Conservation (phyloP, 2,888 invertebrate genomes). For the Sisyra nigra region DNA sequence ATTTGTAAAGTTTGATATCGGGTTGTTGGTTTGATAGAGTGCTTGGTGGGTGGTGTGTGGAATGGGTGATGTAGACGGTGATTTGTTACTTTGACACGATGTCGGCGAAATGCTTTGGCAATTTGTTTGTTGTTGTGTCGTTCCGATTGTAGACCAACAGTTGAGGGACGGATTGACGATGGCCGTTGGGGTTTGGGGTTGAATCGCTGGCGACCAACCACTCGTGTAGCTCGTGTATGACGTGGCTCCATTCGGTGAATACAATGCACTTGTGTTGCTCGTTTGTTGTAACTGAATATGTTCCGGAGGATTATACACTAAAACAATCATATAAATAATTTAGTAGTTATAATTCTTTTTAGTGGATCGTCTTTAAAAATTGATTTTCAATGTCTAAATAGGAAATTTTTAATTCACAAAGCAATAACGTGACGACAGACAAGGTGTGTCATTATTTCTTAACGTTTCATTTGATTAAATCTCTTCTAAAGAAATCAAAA, state of each 20-base stretch:
- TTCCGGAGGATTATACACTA: slow-evolving; percentile 28
- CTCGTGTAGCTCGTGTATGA: slow-evolving; percentile 18
- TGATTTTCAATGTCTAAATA: too few relatives aligned
- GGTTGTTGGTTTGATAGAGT: slow-evolving; percentile 6
- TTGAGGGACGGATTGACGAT: slow-evolving; percentile 24
- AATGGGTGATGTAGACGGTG: slow-evolving; percentile 16
- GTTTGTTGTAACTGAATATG: slow-evolving; percentile 26
- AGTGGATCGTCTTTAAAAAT: too few relatives aligned
- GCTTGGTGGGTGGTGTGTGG: slow-evolving; percentile 6
- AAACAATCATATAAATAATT: slow-evolving; percentile 15
- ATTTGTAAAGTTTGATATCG: slow-evolving; percentile 21
- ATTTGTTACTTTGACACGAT: slow-evolving; percentile 24
- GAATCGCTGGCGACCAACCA: slow-evolving; percentile 23
- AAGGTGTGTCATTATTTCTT: too few relatives aligned
- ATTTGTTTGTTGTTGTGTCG: slow-evolving; percentile 22
- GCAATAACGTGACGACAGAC: too few relatives aligned
- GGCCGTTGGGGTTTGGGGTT: slow-evolving; percentile 23
- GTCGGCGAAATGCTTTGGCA: slow-evolving; percentile 18
- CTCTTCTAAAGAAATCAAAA: too few relatives aligned
- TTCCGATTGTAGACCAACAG: slow-evolving; percentile 29
- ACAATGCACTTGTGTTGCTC: slow-evolving; percentile 13
- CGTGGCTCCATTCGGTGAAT: slow-evolving; percentile 17
- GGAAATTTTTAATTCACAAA: too few relatives aligned
- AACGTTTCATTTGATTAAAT: too few relatives aligned
- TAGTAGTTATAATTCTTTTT: too few relatives aligned